Percentiles rank a stretch among this genome's conserved stretches.
Evolutionary conservation across 2,797 vertebrate genomes (phyloP).

Genomic region (Helicolenus hilgendorfi): DNA sequence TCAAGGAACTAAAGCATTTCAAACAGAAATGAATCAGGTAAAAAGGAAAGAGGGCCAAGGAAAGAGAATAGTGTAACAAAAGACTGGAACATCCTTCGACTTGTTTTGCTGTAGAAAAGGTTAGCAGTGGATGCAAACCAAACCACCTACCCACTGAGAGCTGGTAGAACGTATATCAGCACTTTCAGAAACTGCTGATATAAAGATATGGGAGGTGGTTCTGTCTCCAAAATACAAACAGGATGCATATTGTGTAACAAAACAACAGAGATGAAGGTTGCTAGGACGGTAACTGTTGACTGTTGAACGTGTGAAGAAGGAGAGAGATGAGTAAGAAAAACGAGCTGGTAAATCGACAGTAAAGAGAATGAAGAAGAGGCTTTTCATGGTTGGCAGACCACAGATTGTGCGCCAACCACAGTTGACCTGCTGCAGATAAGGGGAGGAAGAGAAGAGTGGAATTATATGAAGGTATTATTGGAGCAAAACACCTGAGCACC

Average conservation of each 20-base stretch:
- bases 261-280: constrained; percentile 1
- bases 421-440: constrained; percentile 42
- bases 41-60: background rate
- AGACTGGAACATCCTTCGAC: background rate
- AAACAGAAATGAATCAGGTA: background rate
- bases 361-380: background rate
- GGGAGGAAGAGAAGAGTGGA: background rate
- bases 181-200: constrained; percentile 58
- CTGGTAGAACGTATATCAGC: constrained; percentile 40
- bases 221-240: constrained; percentile 42
- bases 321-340: background rate
- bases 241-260: constrained; percentile 4
- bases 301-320: background rate
- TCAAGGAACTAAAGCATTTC: background rate
- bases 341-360: background rate
- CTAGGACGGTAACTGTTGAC: background rate
- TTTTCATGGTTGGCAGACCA: constrained; percentile 11
- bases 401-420: constrained; percentile 46
- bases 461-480: background rate
- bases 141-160: constrained; percentile 42
- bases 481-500: background rate
- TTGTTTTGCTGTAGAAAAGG: background rate
- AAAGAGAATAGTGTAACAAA: background rate
- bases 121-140: constrained; percentile 7
- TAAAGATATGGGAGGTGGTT: constrained; percentile 16